Base-by-base conservation (phyloP, 92 coral and sea anemone genomes). In the Epizoanthus illoricatus region DNA sequence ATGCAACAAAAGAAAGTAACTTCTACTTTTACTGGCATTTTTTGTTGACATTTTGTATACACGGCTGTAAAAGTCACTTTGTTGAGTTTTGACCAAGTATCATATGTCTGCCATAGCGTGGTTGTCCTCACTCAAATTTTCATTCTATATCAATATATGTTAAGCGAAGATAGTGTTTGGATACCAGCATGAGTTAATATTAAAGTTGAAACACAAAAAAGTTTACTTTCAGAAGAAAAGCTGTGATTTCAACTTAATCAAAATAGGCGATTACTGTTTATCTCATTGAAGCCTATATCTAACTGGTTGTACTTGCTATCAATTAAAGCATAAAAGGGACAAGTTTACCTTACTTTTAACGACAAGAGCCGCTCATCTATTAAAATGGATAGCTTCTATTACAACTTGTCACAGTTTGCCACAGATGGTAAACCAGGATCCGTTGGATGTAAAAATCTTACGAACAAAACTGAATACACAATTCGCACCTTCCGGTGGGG, bases 391-490 rank as follows among this genome's bases (percentile, higher is more conserved):
- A n/a, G 2, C 12, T 3, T 40, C 69, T 75, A 28, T 60, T 75
- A n/a, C n/a, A 7, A 59, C 5, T 18, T 16, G 18, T 20, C 12
- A 33, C 36, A 33, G 66, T 28, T 42, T 9, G 23, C 59, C 36
- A 57, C 80, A 39, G 81, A 55, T 75, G 68, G 81, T 55, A 36
- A 59, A 69, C 80, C 59, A 28, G 61, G 23, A n/a, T 52, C 28
- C 7, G 64, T 54, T 33, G 80, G 61, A 62, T 54, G 42, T 54
- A 63, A 28, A 58, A 33, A 75, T 59, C 7, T 4, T 19, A 75
- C 57, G 69, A 60, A 75, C n/a, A 60, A 36, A 39, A 66, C 52
- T 60, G 39, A 75, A 75, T 60, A 60, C 69, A 75, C 81, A 59
- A 33, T 60, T 63, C 45, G 21, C 24, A 60, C 69, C 68, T 60